Conservation (phyloP, 1,140 invertebrate genomes). For the Drosophila ohnishii region DNA sequence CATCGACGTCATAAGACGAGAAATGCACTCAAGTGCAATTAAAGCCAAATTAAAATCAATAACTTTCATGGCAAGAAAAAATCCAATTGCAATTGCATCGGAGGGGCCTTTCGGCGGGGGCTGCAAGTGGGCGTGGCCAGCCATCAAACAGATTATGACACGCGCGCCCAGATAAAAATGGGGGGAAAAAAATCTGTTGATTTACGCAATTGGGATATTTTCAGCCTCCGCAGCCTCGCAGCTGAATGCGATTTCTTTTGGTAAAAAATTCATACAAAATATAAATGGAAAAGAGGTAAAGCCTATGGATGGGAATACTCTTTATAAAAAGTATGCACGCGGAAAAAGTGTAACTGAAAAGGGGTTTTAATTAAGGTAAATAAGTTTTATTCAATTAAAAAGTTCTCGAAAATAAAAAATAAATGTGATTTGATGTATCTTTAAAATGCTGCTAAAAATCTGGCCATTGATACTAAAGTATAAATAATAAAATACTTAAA, state of each 20-base stretch:
- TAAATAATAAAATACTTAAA: neutral
- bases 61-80: constrained; percentile 59
- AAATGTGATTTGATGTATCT: neutral
- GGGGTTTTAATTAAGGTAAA: constrained; percentile 9
- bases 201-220: constrained; percentile 67
- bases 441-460: neutral
- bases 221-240: constrained; percentile 8
- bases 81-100: constrained; percentile 6
- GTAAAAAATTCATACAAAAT: constrained; percentile 20
- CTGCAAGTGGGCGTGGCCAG: constrained; percentile 17
- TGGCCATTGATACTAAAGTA: neutral
- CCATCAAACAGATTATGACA: constrained; percentile 75
- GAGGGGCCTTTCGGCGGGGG: neutral
- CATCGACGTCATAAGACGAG: constrained; percentile 26
- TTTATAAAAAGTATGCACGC: neutral
- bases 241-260: constrained; percentile 33
- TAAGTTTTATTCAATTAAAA: constrained; percentile 10
- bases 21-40: constrained; percentile 76
- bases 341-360: neutral
- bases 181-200: constrained; percentile 50
- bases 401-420: neutral
- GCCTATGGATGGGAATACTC: constrained; percentile 12
- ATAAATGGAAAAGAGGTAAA: constrained; percentile 1
- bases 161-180: constrained; percentile 39
- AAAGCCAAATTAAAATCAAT: constrained; percentile 79